Conservation (phyloP, 2,888 invertebrate genomes). For the Drosophila imparisetae region DNA sequence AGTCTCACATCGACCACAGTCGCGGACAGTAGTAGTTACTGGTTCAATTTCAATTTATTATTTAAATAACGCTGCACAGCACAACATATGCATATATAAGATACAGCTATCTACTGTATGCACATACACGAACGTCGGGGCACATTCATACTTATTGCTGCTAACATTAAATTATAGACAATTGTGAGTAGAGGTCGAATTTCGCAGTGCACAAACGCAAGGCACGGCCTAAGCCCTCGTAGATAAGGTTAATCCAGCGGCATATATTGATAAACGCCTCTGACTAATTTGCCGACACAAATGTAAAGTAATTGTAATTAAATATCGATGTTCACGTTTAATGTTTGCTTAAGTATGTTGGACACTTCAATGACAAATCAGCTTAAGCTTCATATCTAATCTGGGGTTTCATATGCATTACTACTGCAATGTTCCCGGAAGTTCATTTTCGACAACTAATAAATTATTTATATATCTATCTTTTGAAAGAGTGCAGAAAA, state of each 20-base stretch:
- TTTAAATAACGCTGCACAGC: slow-evolving; percentile 46
- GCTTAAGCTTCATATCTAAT: slow-evolving; percentile 46
- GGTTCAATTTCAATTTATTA: slow-evolving; percentile 40
- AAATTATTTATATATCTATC: background rate
- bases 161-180: slow-evolving; percentile 76
- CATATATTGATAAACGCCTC: slow-evolving; percentile 10
- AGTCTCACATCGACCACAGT: slow-evolving; percentile 67
- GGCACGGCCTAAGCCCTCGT: slow-evolving; percentile 18
- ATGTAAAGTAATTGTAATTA: background rate
- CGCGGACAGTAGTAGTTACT: slow-evolving; percentile 61
- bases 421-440: slow-evolving; percentile 38
- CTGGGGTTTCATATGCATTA: slow-evolving; percentile 9
- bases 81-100: slow-evolving; percentile 15
- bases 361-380: slow-evolving; percentile 40
- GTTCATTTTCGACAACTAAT: slow-evolving; percentile 32
- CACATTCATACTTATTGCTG: slow-evolving; percentile 28
- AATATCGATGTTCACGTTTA: slow-evolving; percentile 23
- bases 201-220: slow-evolving; percentile 18
- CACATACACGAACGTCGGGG: background rate
- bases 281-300: slow-evolving; percentile 5
- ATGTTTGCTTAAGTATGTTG: slow-evolving; percentile 25
- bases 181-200: slow-evolving; percentile 72
- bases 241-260: slow-evolving; percentile 12
- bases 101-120: slow-evolving; percentile 25
- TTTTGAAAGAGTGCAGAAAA: slow-evolving; percentile 1